phyloP scores from a whole-genome alignment of 2,797 vertebrate species.

The Siniperca scherzeri region DNA sequence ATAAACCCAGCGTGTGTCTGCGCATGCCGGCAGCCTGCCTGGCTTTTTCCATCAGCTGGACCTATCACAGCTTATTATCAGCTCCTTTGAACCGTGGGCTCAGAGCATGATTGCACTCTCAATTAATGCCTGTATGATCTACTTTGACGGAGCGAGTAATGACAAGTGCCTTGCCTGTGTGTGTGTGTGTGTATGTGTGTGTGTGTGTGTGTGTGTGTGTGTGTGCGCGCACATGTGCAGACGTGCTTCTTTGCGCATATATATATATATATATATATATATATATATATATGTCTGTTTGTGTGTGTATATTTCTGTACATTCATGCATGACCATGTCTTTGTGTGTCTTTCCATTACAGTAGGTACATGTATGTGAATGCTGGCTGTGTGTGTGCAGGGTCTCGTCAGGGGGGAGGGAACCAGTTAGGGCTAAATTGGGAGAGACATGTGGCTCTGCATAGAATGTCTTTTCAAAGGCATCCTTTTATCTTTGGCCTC shows the following conservation, averaged over 20 bases:
- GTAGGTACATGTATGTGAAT: not conserved
- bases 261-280: not conserved
- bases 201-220: not conserved
- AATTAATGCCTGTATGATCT: conserved; percentile 84
- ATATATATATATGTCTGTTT: not conserved
- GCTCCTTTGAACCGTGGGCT: conserved; percentile 84
- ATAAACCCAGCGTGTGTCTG: conserved; percentile 28
- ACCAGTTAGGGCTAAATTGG: conserved; percentile 67
- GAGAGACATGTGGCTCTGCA: conserved; percentile 64
- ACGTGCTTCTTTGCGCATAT: conserved; percentile 1
- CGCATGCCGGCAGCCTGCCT: conserved; percentile 53
- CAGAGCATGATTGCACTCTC: conserved; percentile 82
- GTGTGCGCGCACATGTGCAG: conserved; percentile 15
- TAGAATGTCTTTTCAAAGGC: conserved; percentile 73
- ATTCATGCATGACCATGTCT: conserved; percentile 18
- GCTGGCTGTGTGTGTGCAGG: conserved; percentile 15
- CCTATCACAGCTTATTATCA: conserved; percentile 85
- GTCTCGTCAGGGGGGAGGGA: conserved; percentile 49
- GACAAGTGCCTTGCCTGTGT: conserved; percentile 59
- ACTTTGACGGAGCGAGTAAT: conserved; percentile 79
- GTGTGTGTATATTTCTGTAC: conserved; percentile 15
- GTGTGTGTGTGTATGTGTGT: conserved; percentile 12
- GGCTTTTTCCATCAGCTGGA: conserved; percentile 80
- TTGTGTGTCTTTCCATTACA: conserved; percentile 37
- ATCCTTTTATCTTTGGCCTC: conserved; percentile 69